Evolutionary conservation across 2,113 vertebrate species (phyloP).

Genomic region (Sigmodon hispidus): DNA sequence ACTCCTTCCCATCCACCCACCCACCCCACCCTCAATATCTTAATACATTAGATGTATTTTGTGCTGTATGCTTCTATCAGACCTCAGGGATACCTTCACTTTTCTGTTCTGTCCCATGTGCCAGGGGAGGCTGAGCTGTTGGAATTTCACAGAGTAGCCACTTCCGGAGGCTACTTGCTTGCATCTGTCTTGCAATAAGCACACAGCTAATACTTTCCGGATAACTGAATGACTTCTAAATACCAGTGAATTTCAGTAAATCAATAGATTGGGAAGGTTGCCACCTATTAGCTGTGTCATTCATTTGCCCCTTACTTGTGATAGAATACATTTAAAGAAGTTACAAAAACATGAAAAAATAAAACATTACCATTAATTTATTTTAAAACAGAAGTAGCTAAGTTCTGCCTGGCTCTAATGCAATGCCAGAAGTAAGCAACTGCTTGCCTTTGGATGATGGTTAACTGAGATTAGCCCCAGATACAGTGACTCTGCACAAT

Average conservation of each 20-base stretch:
- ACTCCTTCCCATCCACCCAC: too few species aligned
- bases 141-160: background rate
- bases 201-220: background rate
- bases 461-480: background rate
- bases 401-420: background rate
- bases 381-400: background rate
- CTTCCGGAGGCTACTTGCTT: background rate
- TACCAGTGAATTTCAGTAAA: conserved; percentile 8
- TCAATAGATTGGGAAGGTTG: background rate
- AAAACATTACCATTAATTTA: background rate
- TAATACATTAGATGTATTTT: background rate
- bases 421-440: background rate
- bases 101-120: background rate
- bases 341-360: background rate
- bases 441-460: background rate
- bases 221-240: background rate
- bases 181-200: background rate
- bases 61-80: background rate
- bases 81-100: background rate
- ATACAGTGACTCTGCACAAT: background rate
- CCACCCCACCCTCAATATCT: too few species aligned
- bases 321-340: background rate
- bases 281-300: background rate
- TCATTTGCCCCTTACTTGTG: background rate
- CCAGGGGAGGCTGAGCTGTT: background rate